Conservation (phyloP, 2,113 vertebrate species). For the Rhinoderma darwinii region DNA sequence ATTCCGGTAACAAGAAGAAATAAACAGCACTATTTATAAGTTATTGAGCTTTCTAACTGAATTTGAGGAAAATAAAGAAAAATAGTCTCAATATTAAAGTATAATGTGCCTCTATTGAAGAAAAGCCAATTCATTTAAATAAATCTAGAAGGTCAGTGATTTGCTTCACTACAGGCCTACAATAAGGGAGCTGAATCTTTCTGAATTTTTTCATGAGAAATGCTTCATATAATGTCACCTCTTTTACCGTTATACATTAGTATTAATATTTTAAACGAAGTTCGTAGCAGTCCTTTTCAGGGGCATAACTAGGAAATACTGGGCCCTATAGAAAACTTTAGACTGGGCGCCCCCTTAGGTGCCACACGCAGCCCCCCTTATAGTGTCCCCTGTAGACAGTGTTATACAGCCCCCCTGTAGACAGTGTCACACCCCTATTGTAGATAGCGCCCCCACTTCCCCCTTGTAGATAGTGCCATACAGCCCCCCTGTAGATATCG, state of each 20-base stretch:
- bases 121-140: constrained; percentile 25
- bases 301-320: too few species aligned
- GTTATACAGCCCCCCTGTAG: too few species aligned
- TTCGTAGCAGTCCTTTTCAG: background rate
- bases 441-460: too few species aligned
- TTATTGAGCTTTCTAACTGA: background rate
- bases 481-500: too few species aligned
- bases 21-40: constrained; percentile 15
- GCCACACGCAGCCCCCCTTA: too few species aligned
- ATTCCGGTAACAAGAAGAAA: background rate
- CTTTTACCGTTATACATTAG: background rate
- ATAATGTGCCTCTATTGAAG: constrained; percentile 1
- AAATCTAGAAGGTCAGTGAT: constrained; percentile 18
- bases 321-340: too few species aligned
- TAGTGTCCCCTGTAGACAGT: too few species aligned
- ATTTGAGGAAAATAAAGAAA: constrained; percentile 11
- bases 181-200: background rate
- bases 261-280: background rate
- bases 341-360: too few species aligned
- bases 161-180: background rate
- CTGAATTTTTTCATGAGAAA: background rate
- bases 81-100: constrained; percentile 19
- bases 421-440: too few species aligned
- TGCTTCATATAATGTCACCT: background rate
- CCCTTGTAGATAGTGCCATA: too few species aligned